phyloP scores from a whole-genome alignment of 2,797 vertebrate species.

The Megalops cyprinoides region DNA sequence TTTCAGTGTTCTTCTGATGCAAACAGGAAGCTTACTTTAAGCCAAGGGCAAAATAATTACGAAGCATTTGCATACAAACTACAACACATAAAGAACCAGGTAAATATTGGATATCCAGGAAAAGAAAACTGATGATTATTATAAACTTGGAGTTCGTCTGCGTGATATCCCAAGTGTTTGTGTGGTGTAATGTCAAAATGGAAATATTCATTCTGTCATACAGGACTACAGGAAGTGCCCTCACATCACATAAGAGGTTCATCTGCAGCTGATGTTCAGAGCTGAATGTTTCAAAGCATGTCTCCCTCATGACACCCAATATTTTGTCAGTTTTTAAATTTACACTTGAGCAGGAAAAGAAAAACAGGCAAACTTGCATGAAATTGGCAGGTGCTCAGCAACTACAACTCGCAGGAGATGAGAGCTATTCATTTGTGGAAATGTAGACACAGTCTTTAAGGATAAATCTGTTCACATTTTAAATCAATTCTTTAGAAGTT shows the following conservation, averaged over 20 bases:
- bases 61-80: constrained; percentile 38
- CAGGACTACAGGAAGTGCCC: constrained; percentile 13
- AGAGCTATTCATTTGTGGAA: constrained; percentile 6
- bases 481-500: neutral
- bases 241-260: neutral
- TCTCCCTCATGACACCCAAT: constrained; percentile 70
- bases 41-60: constrained; percentile 30
- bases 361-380: neutral
- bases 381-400: neutral
- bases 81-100: constrained; percentile 39
- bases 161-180: constrained; percentile 45
- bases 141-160: constrained; percentile 35
- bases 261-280: neutral
- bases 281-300: constrained; percentile 53
- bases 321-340: constrained; percentile 80
- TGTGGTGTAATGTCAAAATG: constrained; percentile 44
- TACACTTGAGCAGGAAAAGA: constrained; percentile 52
- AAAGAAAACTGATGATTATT: constrained; percentile 41
- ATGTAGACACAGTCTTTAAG: constrained; percentile 4
- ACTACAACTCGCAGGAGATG: neutral
- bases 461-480: neutral
- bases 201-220: constrained; percentile 43
- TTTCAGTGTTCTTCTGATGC: constrained; percentile 52
- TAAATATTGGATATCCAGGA: neutral
- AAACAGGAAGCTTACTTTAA: constrained; percentile 34